Percentiles rank a stretch among this genome's conserved stretches.
Evolutionary conservation across 2,797 vertebrate species (phyloP).

Genomic region (Gymnopithys bicolor): DNA sequence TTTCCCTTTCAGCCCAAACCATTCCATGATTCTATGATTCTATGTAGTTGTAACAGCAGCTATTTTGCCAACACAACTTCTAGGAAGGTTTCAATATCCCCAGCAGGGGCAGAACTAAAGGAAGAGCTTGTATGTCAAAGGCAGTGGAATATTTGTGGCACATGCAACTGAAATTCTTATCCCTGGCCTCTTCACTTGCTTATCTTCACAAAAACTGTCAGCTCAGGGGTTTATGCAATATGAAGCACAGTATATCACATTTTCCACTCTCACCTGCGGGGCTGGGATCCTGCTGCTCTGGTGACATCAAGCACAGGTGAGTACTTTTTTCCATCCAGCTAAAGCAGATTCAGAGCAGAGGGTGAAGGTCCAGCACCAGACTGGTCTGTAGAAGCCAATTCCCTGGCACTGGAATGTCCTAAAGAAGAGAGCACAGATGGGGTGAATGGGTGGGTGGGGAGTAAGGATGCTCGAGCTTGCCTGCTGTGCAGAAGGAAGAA

Average conservation of each 20-base stretch:
- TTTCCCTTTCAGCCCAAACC: not conserved
- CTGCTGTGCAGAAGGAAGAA: not conserved
- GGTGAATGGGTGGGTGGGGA: not conserved
- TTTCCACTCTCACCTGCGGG: not conserved
- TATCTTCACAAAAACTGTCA: not conserved
- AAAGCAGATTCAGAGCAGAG: not conserved
- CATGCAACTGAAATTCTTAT: not conserved
- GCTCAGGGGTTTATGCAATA: not conserved
- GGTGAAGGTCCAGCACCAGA: not conserved
- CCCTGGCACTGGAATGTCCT: not conserved
- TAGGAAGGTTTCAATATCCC: not conserved
- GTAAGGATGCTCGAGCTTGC: not conserved
- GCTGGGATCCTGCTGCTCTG: not conserved
- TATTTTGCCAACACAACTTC: not conserved
- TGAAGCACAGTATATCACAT: rapidly evolving
- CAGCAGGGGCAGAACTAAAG: not conserved
- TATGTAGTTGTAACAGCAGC: not conserved
- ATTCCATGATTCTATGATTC: not conserved
- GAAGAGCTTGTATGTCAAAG: not conserved
- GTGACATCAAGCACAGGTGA: rapidly evolving
- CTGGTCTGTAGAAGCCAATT: not conserved
- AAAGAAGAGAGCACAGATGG: not conserved
- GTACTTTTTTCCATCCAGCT: not conserved
- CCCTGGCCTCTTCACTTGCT: not conserved
- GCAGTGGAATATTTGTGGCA: not conserved